phyloP scores from a whole-genome alignment of 2,113 vertebrate genomes.

The Psilopogon haemacephalus region DNA sequence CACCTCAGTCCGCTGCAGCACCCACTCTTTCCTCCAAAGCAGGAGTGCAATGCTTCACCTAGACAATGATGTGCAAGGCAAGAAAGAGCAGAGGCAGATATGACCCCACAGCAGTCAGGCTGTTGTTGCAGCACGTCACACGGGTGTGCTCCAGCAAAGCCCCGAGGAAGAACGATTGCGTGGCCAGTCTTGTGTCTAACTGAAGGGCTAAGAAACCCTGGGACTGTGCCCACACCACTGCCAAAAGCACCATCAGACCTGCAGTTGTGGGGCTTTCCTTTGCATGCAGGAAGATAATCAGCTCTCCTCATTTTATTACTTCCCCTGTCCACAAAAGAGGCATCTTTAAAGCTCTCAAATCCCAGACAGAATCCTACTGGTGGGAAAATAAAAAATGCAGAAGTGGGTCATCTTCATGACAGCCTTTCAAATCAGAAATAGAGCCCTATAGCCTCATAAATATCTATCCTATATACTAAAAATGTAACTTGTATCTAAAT shows the following conservation, averaged over 20 bases:
- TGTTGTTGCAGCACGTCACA: accelerated
- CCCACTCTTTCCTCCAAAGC: not conserved
- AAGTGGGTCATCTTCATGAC: not conserved
- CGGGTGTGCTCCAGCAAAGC: not conserved
- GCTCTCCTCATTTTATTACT: not conserved
- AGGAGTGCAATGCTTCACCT: accelerated
- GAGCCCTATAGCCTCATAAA: not conserved
- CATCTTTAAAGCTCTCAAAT: not conserved
- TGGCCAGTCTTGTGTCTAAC: accelerated
- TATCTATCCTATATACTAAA: not conserved
- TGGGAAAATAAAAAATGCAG: not conserved
- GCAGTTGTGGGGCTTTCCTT: accelerated
- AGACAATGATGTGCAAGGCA: not conserved
- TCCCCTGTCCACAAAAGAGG: not conserved
- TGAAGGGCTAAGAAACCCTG: not conserved
- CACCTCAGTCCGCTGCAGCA: not conserved
- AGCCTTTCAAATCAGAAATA: not conserved
- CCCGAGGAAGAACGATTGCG: not conserved
- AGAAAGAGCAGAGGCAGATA: not conserved
- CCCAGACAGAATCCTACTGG: not conserved
- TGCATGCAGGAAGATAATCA: not conserved
- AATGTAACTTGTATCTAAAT: not conserved
- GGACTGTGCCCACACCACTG: not conserved
- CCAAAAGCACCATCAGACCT: not conserved
- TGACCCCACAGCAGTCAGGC: not conserved